Evolutionary conservation across 2,888 invertebrate species (phyloP), one percentile per base, ranked within the genome.

Genomic region (Plebejus argus): DNA sequence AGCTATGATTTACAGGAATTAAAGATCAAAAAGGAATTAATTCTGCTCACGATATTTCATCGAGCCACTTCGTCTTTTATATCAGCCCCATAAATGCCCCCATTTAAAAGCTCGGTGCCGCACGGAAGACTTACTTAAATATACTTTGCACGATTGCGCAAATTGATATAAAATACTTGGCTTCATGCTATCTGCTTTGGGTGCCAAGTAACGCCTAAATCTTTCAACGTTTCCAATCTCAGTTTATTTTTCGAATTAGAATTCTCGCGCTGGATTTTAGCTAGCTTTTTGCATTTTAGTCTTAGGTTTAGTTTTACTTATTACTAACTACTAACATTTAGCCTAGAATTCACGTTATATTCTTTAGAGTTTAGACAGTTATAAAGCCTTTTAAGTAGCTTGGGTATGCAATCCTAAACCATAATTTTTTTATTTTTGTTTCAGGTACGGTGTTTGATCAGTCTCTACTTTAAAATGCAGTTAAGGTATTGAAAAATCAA

Each of bases 101-200:
- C 89, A 90, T 92, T 91, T 91, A 91, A 90, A 90, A 88, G 88
- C 90, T 88, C 88, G 90, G 87, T 88, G 87, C 85, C 85, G 83
- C 81, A 79, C 82, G 86, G 86, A 85, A 87, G 87, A 84, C 85
- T 88, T 89, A 86, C 90, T 92, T 91, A 89, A 90, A 88, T 91
- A 92, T 91, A 90, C 91, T 89, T 88, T 84, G 91, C 92, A 91
- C 91, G 92, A 87, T 86, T 89, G 89, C 88, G 88, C 89, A 92
- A 92, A 92, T 92, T 91, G 92, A 91, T 91, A 91, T 91, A 91
- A 90, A 91, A 91, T 91, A 89, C 89, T 90, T 89, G 88, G 88
- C 88, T 88, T 88, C 88, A 87, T 87, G 87, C 88, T 89, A 88
- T 89, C 86, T 83, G 83, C 84, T 84, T 84, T 81, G 81, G 81